Conservation (phyloP, 2,797 vertebrate species). For the Sebastes diploproa region DNA sequence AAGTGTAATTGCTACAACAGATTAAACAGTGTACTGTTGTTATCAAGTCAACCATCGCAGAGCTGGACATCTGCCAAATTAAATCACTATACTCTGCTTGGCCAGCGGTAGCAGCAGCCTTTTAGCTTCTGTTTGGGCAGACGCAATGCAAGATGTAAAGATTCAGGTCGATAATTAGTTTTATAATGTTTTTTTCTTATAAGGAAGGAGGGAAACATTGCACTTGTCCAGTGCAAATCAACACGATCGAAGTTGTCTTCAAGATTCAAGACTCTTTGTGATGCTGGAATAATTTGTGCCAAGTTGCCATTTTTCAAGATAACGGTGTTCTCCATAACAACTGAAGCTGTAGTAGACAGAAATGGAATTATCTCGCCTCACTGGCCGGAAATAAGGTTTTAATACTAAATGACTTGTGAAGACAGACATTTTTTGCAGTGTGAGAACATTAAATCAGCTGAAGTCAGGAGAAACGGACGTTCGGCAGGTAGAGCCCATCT, state of each 20-base stretch:
- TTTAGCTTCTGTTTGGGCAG: background rate
- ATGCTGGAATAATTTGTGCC: background rate
- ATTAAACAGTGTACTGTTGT: background rate
- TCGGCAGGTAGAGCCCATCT: conserved; percentile 64
- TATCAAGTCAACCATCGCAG: background rate
- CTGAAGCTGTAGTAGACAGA: background rate
- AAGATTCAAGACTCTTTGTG: background rate
- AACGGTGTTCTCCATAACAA: background rate
- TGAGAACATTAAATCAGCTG: conserved; percentile 51
- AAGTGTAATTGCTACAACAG: background rate
- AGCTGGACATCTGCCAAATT: background rate
- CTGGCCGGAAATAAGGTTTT: background rate
- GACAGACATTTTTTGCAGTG: conserved; percentile 18
- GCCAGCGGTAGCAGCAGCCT: background rate
- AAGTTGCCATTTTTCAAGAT: background rate
- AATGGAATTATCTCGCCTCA: background rate
- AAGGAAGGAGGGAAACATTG: background rate
- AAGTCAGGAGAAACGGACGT: conserved; percentile 48
- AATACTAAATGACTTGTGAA: conserved; percentile 22
- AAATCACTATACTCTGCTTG: background rate
- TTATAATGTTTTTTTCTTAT: background rate
- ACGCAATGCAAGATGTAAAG: background rate
- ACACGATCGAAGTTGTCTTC: background rate
- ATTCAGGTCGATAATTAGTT: background rate
- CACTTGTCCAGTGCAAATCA: background rate